Evolutionary conservation across 2,888 invertebrate species (phyloP).

Genomic region (Lapara coniferarum): DNA sequence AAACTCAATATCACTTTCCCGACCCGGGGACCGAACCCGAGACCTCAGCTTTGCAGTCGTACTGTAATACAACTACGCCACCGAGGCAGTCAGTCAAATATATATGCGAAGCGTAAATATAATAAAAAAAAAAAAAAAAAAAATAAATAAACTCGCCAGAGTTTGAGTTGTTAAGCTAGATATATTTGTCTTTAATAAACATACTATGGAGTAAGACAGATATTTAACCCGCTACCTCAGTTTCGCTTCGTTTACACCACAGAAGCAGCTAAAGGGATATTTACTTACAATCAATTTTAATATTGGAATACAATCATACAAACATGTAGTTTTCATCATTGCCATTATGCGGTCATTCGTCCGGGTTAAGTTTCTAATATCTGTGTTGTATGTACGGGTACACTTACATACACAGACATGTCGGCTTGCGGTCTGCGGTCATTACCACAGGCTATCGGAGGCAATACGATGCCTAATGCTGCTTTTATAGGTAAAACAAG

Average conservation of each 20-base stretch:
- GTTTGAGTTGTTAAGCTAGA: no score
- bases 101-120: not conserved
- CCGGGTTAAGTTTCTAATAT: constrained; percentile 27
- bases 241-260: not conserved
- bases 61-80: no score
- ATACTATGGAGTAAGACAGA: no score
- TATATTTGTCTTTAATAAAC: no score
- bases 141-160: not conserved
- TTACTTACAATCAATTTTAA: not conserved
- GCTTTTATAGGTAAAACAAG: constrained; percentile 56
- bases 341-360: constrained; percentile 21
- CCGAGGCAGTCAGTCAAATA: no score
- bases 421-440: constrained; percentile 68
- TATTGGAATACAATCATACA: not conserved
- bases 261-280: not conserved
- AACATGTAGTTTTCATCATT: constrained; percentile 22
- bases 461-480: constrained; percentile 61
- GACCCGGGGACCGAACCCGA: no score
- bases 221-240: no score
- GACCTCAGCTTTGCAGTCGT: no score
- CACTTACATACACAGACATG: constrained; percentile 41
- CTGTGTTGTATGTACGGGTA: constrained; percentile 17
- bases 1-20: no score
- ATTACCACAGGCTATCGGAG: constrained; percentile 64
- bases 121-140: not conserved